A percentile compares a stretch with the other conserved stretches of the same genome.
Evolutionary conservation across 2,797 vertebrate genomes (phyloP).

Genomic region (Sarcoramphus papa): DNA sequence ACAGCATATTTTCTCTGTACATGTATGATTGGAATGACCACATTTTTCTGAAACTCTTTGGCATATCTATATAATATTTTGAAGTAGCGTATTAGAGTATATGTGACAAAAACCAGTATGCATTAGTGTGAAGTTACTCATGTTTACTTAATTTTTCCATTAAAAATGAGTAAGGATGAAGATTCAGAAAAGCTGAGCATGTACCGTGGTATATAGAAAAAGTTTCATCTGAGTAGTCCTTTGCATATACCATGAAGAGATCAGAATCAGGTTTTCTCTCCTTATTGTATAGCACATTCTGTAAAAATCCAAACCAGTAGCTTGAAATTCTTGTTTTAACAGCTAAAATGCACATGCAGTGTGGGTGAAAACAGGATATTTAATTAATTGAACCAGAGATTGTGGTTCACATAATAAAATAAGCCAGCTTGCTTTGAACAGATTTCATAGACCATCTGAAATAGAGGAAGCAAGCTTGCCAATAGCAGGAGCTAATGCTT

Average conservation of each 20-base stretch:
- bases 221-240: slow-evolving; percentile 53
- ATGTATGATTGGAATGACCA: neutral
- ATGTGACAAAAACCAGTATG: neutral
- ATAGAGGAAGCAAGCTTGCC: slow-evolving; percentile 53
- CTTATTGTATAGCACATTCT: slow-evolving; percentile 30
- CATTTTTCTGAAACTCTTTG: slow-evolving; percentile 26
- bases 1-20: neutral
- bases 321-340: neutral
- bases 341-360: neutral
- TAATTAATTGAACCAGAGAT: neutral
- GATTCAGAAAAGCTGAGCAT: neutral
- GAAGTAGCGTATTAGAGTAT: neutral
- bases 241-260: slow-evolving; percentile 18
- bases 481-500: slow-evolving; percentile 66
- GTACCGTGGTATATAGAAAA: neutral
- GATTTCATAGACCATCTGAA: slow-evolving; percentile 38
- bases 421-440: slow-evolving; percentile 27
- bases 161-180: neutral
- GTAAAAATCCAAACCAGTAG: neutral
- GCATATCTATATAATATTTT: neutral
- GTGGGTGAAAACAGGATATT: neutral
- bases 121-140: neutral
- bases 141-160: slow-evolving; percentile 5
- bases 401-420: neutral
- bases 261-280: slow-evolving; percentile 16